These are phyloP conservation scores for Procavia capensis DNA, from an alignment of 2,113 vertebrate genomes.

Conservation along the genomic window DNA sequence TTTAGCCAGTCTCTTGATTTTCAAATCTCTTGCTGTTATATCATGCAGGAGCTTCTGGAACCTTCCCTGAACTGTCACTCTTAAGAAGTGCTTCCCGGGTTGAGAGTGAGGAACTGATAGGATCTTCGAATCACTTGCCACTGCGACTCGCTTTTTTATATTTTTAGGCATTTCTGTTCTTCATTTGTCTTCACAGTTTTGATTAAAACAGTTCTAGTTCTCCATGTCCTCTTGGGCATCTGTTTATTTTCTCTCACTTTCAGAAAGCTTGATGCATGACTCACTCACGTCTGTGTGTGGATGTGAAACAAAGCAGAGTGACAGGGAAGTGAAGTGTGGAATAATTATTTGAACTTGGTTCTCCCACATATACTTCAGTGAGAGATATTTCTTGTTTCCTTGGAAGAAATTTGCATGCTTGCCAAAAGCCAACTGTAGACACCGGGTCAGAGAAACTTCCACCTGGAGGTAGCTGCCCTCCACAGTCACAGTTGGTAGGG, in stretches of 20 bases:
- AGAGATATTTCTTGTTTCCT: background rate
- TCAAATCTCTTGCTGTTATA: fast-evolving
- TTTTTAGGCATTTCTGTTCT: background rate
- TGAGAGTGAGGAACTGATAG: fast-evolving
- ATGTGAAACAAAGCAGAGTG: background rate
- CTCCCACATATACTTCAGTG: background rate
- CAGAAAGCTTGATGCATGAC: background rate
- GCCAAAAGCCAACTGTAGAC: background rate
- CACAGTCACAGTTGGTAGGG: fast-evolving
- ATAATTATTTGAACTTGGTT: background rate
- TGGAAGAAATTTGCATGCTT: background rate
- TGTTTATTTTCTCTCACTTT: slow-evolving; percentile 71
- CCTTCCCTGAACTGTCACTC: background rate
- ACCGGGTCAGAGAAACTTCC: background rate
- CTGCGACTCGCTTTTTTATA: background rate
- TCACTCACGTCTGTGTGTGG: background rate
- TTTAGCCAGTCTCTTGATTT: background rate
- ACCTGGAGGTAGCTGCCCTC: too few species aligned
- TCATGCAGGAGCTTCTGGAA: fast-evolving
- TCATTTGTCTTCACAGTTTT: slow-evolving; percentile 1
- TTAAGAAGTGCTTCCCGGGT: fast-evolving
- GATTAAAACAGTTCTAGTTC: slow-evolving; percentile 49
- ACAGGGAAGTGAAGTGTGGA: background rate
- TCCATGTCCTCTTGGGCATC: background rate
- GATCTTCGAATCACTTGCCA: background rate